phyloP scores from a whole-genome alignment of 2,113 vertebrate species.

The Peromyscus californicus region DNA sequence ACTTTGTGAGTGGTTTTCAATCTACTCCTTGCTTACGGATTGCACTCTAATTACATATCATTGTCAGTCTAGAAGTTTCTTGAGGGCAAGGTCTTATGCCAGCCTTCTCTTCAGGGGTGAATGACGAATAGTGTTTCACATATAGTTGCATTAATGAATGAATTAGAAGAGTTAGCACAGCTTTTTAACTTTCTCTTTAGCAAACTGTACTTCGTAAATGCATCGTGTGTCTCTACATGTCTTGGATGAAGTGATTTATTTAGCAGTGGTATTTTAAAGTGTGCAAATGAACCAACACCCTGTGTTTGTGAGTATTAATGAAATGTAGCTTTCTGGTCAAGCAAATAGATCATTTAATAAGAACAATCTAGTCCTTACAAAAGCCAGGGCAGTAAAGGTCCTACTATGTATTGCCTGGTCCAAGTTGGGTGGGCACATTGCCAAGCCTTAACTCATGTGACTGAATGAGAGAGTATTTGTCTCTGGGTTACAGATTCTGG shows the following conservation, averaged over 20 bases:
- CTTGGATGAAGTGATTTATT: background rate
- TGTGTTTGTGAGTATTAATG: background rate
- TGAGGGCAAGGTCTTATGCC: background rate
- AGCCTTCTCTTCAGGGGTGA: background rate
- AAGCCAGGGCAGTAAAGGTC: background rate
- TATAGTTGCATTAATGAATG: background rate
- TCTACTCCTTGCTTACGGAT: background rate
- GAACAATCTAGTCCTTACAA: background rate
- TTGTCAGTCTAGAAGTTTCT: background rate
- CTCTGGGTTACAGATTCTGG: constrained; percentile 7
- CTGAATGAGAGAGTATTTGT: constrained; percentile 6
- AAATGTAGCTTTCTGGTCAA: background rate
- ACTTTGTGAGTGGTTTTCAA: background rate
- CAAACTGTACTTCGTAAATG: background rate
- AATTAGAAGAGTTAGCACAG: background rate
- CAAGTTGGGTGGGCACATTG: background rate
- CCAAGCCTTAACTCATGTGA: background rate
- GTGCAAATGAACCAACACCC: background rate
- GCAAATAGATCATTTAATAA: background rate
- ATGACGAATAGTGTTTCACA: background rate
- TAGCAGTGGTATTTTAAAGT: constrained; percentile 41
- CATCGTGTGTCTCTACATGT: background rate
- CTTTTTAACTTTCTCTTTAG: background rate
- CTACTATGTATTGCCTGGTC: background rate
- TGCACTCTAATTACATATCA: background rate